Evolutionary conservation across 2,113 vertebrate genomes (phyloP), one percentile per base, ranked within the genome.

Genomic region (Barnardius zonarius): DNA sequence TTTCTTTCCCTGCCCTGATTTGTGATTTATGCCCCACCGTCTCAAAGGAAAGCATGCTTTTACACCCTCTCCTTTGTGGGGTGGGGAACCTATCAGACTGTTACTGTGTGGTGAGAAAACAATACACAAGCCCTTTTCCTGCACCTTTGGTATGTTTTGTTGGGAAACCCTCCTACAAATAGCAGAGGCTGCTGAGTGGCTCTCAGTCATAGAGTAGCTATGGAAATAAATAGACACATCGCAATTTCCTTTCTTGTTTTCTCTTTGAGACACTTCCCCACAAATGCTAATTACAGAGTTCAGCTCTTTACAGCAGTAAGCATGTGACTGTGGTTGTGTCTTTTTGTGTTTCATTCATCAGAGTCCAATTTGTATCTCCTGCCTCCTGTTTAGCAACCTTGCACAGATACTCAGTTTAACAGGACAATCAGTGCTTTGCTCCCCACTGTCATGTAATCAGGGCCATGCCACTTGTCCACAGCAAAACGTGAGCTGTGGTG

Each of bases 241-340:
- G 88, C 82, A 94, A 95, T 88, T 95, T 95, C 94, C 94, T 95
- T 93, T 96, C 96, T 96, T 94, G 82, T 93, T 94, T 94, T 95
- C 82, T 96, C 88, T 94, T 95, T 86, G 94, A 92, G 90, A 93
- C 44, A 80, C 86, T 91, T 79, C 44, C 69, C 72, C 83, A 44
- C 14, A 44, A 78, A 91, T 76, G 51, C 39, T 95, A 94, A 95
- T 95, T 92, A 97, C 86, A 92, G 90, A 94, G 85, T 80, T 83
- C 79, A 94, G 17, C 67, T 94, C 83, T 85, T 76, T 88, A 89
- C 86, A 78, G 86, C 72, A 86, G 91, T 82, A 94, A 82, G 62
- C 66, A 80, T 54, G 39, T 92, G 88, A 83, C 54, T 84, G 88
- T 91, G 23, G 80, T 91, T 85, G 63, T 95, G 86, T 88, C 93